Conservation (phyloP, 2,113 vertebrate species). For the Nansenia antarctica region DNA sequence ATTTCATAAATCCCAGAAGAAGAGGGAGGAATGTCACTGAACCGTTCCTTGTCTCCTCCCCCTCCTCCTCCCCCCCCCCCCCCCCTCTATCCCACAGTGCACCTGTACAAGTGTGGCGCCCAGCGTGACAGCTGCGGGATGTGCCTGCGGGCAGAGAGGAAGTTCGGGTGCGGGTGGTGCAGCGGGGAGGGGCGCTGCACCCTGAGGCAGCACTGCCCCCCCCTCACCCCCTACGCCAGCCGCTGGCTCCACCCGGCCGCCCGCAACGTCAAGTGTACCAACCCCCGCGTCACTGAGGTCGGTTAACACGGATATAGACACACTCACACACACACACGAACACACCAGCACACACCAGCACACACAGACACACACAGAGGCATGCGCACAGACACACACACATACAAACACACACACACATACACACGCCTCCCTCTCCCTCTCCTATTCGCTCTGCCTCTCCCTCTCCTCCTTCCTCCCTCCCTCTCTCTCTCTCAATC, state of each 20-base stretch:
- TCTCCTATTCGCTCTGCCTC: too few species aligned
- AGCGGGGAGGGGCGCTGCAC: constrained; percentile 83
- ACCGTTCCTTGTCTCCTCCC: too few species aligned
- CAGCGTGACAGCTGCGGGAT: constrained; percentile 95
- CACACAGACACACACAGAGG: too few species aligned
- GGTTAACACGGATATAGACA: too few species aligned
- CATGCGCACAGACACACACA: too few species aligned
- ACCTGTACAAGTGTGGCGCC: constrained; percentile 94
- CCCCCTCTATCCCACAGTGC: constrained; percentile 73
- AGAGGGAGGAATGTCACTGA: not conserved
- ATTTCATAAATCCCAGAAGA: not conserved
- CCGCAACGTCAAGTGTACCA: constrained; percentile 89
- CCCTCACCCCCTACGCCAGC: constrained; percentile 59
- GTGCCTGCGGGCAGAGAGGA: constrained; percentile 91
- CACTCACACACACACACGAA: too few species aligned
- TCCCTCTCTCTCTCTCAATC: too few species aligned
- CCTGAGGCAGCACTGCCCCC: constrained; percentile 82
- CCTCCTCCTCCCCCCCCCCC: too few species aligned
- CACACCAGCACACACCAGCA: too few species aligned
- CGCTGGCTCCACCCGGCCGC: constrained; percentile 90
- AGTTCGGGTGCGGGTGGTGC: constrained; percentile 95
- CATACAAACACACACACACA: too few species aligned
- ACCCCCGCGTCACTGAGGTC: constrained; percentile 94
- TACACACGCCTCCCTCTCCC: too few species aligned
- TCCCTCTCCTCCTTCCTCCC: too few species aligned